Percentiles rank a stretch among this genome's conserved stretches.
These are phyloP conservation scores for Drosophila leontia DNA, from an alignment of 1,140 invertebrate species.

Conservation along the genomic window DNA sequence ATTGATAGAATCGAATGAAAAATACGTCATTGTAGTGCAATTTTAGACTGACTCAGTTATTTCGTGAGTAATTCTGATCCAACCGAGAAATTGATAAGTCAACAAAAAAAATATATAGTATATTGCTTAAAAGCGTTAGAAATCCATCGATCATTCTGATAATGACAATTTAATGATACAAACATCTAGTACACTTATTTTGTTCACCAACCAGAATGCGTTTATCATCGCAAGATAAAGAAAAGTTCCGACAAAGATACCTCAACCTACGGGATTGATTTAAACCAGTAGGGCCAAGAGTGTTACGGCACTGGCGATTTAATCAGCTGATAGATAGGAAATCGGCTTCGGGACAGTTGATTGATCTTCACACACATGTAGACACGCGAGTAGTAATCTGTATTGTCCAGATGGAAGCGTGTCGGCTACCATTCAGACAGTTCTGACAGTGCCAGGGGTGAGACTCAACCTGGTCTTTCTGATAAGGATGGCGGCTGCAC, in stretches of 20 bases:
- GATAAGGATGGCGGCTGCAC: constrained; percentile 56
- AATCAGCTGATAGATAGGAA: constrained; percentile 25
- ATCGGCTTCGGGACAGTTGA: constrained; percentile 36
- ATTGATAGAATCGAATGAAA: constrained; percentile 11
- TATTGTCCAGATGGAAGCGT: constrained; percentile 40
- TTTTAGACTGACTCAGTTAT: background rate
- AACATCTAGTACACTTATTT: background rate
- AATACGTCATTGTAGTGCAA: background rate
- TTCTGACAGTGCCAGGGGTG: constrained; percentile 59
- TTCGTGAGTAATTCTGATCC: constrained; percentile 18
- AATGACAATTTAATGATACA: constrained; percentile 27
- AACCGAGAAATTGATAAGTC: constrained; percentile 27
- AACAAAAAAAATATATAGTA: background rate
- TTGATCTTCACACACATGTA: constrained; percentile 54
- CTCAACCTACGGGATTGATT: background rate
- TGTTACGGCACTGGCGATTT: constrained; percentile 11
- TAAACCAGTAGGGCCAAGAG: background rate
- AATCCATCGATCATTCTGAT: constrained; percentile 41
- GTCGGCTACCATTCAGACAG: constrained; percentile 40
- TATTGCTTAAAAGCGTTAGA: constrained; percentile 10
- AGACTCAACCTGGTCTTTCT: constrained; percentile 42
- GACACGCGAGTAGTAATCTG: constrained; percentile 69
- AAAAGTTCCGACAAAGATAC: constrained; percentile 9
- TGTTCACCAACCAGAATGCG: background rate
- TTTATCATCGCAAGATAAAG: constrained; percentile 27